Evolutionary conservation across 2,797 vertebrate genomes (phyloP).

Genomic region (Onychomys arenicola): DNA sequence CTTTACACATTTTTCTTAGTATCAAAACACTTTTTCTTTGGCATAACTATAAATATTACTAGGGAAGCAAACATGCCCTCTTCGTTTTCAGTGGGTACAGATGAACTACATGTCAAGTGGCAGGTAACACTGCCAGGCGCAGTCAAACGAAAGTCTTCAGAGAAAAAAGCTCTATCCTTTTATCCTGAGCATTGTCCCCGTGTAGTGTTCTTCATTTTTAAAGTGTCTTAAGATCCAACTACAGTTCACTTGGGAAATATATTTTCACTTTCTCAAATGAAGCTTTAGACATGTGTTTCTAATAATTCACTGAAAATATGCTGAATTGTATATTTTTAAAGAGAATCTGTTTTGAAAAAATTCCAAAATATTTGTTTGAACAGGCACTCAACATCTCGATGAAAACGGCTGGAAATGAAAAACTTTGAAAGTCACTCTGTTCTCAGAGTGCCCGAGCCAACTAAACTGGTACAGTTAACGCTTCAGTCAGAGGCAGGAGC

Average conservation of each 20-base stretch:
- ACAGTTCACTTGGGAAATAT: conserved; percentile 49
- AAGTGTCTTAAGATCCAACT: conserved; percentile 53
- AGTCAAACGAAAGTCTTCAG: neutral
- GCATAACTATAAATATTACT: conserved; percentile 51
- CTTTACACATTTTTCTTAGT: conserved; percentile 61
- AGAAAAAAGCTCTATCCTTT: neutral
- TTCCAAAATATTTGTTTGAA: conserved; percentile 76
- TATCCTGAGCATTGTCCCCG: neutral
- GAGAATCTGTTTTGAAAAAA: conserved; percentile 77
- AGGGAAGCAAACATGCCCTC: neutral
- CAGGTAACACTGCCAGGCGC: neutral
- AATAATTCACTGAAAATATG: conserved; percentile 71
- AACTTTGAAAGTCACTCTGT: conserved; percentile 65
- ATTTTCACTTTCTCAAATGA: conserved; percentile 62
- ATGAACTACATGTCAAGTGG: neutral
- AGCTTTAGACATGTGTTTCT: conserved; percentile 69
- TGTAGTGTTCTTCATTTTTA: conserved; percentile 31
- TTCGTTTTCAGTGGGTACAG: conserved; percentile 30
- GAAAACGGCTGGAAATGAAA: conserved; percentile 76
- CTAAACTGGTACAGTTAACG: conserved; percentile 70
- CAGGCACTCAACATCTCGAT: conserved; percentile 67
- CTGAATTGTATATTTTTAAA: conserved; percentile 70
- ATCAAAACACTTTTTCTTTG: conserved; percentile 65
- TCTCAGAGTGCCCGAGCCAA: conserved; percentile 54
- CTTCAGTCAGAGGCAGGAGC: conserved; percentile 52